phyloP scores from a whole-genome alignment of 1,140 invertebrate species.

The Phortica variegata region DNA sequence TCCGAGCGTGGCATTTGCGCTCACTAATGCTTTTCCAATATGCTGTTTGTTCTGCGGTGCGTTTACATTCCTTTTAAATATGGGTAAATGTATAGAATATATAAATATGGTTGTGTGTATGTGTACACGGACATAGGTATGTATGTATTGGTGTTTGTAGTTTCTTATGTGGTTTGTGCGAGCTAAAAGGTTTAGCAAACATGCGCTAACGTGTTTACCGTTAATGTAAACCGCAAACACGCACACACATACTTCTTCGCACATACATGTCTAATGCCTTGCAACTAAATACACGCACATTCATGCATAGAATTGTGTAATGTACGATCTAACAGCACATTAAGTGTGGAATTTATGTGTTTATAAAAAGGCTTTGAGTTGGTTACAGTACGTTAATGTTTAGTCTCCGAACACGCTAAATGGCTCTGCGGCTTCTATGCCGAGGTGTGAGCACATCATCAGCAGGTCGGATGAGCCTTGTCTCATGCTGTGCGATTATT shows the following conservation, averaged over 20 bases:
- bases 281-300: too few relatives aligned
- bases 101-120: not conserved
- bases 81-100: too few relatives aligned
- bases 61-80: too few relatives aligned
- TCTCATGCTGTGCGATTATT: not conserved
- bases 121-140: not conserved
- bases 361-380: not conserved
- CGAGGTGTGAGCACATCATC: not conserved
- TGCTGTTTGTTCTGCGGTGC: conserved; percentile 1
- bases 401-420: not conserved
- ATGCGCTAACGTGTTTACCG: too few relatives aligned
- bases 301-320: not conserved
- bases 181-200: conserved; percentile 2
- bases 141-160: not conserved
- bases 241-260: not conserved
- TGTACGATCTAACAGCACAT: not conserved
- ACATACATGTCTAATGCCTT: not conserved
- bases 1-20: not conserved
- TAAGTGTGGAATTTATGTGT: not conserved
- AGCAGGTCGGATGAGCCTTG: not conserved
- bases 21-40: not conserved
- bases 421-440: not conserved
- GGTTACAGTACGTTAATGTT: too few relatives aligned
- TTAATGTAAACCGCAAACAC: conserved; percentile 12
- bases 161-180: conserved; percentile 10